Evolutionary conservation across 2,113 vertebrate species (phyloP), one percentile per base, ranked within the genome.

Genomic region (Coptodon rendalli): DNA sequence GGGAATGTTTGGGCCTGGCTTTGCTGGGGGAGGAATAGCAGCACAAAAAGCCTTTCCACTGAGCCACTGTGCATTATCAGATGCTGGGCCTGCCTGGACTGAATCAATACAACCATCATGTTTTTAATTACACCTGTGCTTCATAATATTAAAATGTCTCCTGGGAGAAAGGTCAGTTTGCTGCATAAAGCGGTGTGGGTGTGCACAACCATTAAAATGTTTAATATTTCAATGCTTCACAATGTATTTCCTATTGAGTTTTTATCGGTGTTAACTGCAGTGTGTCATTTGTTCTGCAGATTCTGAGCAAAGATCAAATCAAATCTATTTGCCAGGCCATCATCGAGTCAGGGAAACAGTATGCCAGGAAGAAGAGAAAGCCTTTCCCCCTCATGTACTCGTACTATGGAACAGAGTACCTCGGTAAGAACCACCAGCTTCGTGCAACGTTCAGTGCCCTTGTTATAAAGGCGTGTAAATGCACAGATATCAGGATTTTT

Each of bases 361-460:
- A 98, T 57, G 96, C 97, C 80, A 89, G 93, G 83, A 97, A 96
- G 94, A 98, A 98, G 93, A 97, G 97, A 48, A 98, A 98, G 89
- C 97, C 97, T 0, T 97, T 97, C 80, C 97, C 97, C 1, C 96
- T 98, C 79, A 98, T 98, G 98, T 98, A 97, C 90, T 97, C 97
- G 9, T 98, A 98, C 91, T 98, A 98, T 80, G 97, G 97, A 80
- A 98, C 97, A 0, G 97, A 98, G 85, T 98, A 98, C 82, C 96
- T 98, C 7, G 97, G 97, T 98, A 93, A 98, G 97, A 81, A 43
- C 6, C 5, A 19, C 2, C 22, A 50, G 13, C 14, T 87, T 71
- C 27, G 0, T 48, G 9, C 3, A 45, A 22, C 11, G 5, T 56
- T 38, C 10, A 22, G 34, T 66, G 22, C 38, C 29, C 38, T 79